Evolutionary conservation across 2,113 vertebrate genomes (phyloP).

Genomic region (Actenoides lindsayi): DNA sequence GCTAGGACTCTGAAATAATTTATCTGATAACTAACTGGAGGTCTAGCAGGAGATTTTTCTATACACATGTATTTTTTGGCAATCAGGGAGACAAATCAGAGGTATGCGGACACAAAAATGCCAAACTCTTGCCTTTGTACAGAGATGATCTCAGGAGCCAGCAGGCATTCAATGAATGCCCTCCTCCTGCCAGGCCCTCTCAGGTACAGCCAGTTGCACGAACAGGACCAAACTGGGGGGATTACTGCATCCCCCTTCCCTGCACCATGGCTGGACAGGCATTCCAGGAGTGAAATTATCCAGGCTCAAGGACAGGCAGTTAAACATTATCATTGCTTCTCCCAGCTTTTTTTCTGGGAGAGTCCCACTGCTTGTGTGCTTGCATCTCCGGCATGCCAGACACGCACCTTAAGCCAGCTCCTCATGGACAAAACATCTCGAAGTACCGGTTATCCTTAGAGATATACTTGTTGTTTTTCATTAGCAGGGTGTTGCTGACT

Average conservation of each 20-base stretch:
- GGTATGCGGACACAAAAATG: not conserved
- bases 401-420: not conserved
- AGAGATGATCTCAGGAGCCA: not conserved
- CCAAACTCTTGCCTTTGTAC: not conserved
- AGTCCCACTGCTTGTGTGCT: not conserved
- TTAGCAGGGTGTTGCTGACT: not conserved
- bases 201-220: not conserved
- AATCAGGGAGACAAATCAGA: not conserved
- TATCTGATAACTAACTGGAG: not conserved
- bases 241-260: not conserved
- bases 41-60: not conserved
- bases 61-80: not conserved
- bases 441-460: slow-evolving; percentile 42
- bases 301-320: slow-evolving; percentile 5
- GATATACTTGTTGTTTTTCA: not conserved
- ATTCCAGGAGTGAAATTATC: not conserved
- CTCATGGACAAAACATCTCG: slow-evolving; percentile 45
- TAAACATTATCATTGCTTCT: slow-evolving; percentile 19
- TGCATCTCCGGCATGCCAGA: slow-evolving; percentile 15
- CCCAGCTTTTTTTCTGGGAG: not conserved
- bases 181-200: not conserved
- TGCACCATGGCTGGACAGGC: not conserved
- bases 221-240: not conserved
- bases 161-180: not conserved
- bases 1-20: not conserved